Base-by-base conservation (phyloP, 2,888 invertebrate species). In the Eilema depressum region DNA sequence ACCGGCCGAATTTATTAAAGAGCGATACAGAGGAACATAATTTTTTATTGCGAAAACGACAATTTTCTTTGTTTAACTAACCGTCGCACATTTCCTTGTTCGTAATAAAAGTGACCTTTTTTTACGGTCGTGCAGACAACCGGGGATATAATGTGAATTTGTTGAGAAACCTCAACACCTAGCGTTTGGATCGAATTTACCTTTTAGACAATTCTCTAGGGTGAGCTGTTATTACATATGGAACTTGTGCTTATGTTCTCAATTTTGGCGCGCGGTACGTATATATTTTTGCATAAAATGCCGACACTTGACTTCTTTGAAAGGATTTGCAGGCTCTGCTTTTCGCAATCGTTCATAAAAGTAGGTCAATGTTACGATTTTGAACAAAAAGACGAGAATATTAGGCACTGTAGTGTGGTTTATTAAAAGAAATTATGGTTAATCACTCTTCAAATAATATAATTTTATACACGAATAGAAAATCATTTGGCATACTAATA, bases 41-140 rank as follows among this genome's bases (percentile, higher is more conserved):
- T 89, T 90, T 90, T 92, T 89, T 88, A 86, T 89, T 88, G 84
- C 84, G 82, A 76, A 85, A 85, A 88, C 87, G 89, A 86, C 89
- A 89, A 91, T 91, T 92, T 90, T 89, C 86, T 89, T 89, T 92
- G 92, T 92, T 88, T 90, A 91, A 92, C 90, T 90, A 93, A 92
- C 90, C 89, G 86, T 88, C 83, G 83, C 83, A 86, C 88, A 88
- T 91, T 89, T 89, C 84, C 84, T 86, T 81, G 78, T 79, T 81
- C 81, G 88, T 84, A 90, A 90, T 91, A 91, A 91, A 91, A 91
- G 85, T 89, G 88, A 89, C 89, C 91, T 89, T 92, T 91, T 86
- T 88, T 90, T 89, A 89, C 87, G 88, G 88, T 81, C 86, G 81
- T 82, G 81, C 85, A 87, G 88, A 90, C 89, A 88, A 81, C 84